Conservation (phyloP, 2,797 vertebrate genomes). For the Onychomys leucogaster region DNA sequence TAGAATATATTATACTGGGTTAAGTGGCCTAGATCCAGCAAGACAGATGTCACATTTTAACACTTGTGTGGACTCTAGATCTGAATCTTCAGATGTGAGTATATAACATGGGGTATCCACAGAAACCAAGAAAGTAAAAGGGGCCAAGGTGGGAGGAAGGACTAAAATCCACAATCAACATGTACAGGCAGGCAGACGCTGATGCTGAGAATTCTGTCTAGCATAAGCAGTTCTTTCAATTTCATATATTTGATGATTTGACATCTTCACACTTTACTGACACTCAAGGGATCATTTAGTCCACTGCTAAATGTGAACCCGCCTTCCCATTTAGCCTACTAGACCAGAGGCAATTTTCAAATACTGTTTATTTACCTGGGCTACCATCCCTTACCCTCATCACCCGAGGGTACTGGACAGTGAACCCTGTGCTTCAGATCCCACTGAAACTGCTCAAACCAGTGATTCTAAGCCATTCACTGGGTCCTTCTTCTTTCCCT, state of each 20-base stretch:
- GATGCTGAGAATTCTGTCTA: background rate
- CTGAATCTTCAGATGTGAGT: background rate
- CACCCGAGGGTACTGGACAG: background rate
- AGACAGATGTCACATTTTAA: background rate
- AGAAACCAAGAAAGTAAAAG: background rate
- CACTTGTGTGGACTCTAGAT: background rate
- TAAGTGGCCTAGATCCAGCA: background rate
- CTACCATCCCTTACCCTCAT: background rate
- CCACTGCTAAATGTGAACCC: background rate
- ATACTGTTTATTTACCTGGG: background rate
- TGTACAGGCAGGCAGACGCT: background rate
- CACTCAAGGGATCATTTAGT: background rate
- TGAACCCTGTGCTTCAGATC: background rate
- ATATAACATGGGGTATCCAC: background rate
- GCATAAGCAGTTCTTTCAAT: background rate
- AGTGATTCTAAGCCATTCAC: background rate
- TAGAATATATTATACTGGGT: background rate
- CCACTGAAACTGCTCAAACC: background rate
- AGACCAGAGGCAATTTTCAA: background rate
- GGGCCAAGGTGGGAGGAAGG: background rate
- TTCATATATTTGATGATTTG: background rate
- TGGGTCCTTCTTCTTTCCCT: background rate
- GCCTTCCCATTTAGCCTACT: background rate
- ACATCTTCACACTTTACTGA: background rate
- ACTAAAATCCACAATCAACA: background rate